A percentile compares a stretch with the other conserved stretches of the same genome.
Evolutionary conservation across 2,888 invertebrate genomes (phyloP).

Genomic region (Peribatodes rhomboidaria): DNA sequence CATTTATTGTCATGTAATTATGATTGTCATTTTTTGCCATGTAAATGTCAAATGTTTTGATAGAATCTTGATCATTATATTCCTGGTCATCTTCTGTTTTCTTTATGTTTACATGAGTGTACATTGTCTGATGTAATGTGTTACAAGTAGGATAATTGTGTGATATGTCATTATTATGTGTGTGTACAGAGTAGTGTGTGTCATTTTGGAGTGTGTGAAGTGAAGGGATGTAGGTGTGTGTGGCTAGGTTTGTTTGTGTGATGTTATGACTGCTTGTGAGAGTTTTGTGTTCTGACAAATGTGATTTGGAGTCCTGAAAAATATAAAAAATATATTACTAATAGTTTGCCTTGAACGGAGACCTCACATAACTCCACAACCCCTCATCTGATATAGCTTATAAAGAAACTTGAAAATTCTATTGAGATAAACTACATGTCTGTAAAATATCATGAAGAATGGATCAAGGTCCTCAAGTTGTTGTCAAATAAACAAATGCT

Average conservation of each 20-base stretch:
- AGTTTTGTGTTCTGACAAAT: background rate
- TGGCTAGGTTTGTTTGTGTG: conserved; percentile 9
- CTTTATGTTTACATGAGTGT: background rate
- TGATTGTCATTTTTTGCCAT: conserved; percentile 17
- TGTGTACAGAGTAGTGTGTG: conserved; percentile 3
- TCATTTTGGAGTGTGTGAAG: background rate
- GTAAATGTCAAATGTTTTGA: background rate
- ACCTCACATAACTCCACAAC: too few relatives aligned
- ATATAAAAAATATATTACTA: background rate
- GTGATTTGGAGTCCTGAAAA: conserved; percentile 45
- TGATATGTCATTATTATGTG: background rate
- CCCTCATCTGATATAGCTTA: too few relatives aligned
- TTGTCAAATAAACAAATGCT: too few relatives aligned
- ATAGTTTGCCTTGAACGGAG: too few relatives aligned
- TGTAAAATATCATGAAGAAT: too few relatives aligned
- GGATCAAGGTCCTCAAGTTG: too few relatives aligned
- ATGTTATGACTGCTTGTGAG: conserved; percentile 33
- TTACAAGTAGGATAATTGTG: background rate
- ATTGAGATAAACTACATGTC: too few relatives aligned
- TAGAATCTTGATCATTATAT: background rate
- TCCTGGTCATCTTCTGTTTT: background rate
- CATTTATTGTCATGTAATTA: background rate
- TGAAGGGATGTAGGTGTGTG: conserved; percentile 13
- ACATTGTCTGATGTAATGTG: background rate
- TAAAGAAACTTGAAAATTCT: too few relatives aligned